Base-by-base conservation (phyloP, 1,140 invertebrate species). In the Anastrepha obliqua region DNA sequence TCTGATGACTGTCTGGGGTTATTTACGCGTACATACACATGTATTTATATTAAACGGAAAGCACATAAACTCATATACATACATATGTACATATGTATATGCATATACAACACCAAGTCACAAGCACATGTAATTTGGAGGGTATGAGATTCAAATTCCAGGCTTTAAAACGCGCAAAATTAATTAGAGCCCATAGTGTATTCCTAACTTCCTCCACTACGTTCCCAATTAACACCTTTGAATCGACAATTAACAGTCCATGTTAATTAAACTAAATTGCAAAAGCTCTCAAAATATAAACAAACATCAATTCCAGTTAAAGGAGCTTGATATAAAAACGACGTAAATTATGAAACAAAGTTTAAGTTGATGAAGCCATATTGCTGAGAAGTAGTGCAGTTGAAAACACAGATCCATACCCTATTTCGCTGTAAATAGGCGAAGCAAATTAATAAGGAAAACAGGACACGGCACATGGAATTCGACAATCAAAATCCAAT, bases 301-400 rank as follows among this genome's bases (percentile, higher is more conserved):
- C 44, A 74, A 81, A 55, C n/a, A 81, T 81, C 74, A 29, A 81
- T 81, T 81, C 47, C 74, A 81, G 47, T 55, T 81, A 81, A 81
- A 29, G 15, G 74, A 55, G 47, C 44, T 55, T 17, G 44, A 81
- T 81, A 81, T 81, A 81, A 81, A 81, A 81, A 81, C 74, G 7
- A 55, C 47, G 47, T 51, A 81, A 81, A 55, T 81, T 81, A 81
- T 81, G 74, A 51, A 81, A 55, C 74, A 20, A 55, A 55, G 44
- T 29, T 81, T 42, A 55, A 51, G n/a, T 51, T 55, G 47, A n/a
- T 17, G 15, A 55, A 55, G 47, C 20, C 20, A 55, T 81, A 11
- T 81, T 20, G 42, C 74, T 55, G 42, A 15, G 9, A 7, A 55
- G 59, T 60, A 58, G 59, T 87, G 67, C 47, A 44, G 60, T 47